A percentile compares a stretch with the other conserved stretches of the same genome.
Evolutionary conservation across 2,113 vertebrate species (phyloP).

Genomic region (Cynopterus brachyotis): DNA sequence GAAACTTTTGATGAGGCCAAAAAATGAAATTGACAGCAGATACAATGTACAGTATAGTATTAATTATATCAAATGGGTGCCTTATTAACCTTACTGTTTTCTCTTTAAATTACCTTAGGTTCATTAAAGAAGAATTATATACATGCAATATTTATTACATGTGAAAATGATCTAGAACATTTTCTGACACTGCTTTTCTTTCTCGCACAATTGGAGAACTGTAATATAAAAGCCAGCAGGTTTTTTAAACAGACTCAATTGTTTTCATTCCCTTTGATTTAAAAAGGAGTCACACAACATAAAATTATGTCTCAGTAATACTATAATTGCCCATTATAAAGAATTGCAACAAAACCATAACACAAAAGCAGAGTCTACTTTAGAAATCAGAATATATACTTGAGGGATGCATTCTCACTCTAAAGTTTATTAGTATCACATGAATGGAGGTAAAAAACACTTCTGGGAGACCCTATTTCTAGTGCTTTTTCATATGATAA

Average conservation of each 20-base stretch:
- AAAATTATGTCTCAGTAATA: background rate
- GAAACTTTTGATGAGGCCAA: background rate
- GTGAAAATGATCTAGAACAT: background rate
- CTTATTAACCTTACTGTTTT: background rate
- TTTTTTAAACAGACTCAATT: slow-evolving; percentile 2
- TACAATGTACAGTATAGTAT: background rate
- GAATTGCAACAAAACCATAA: background rate
- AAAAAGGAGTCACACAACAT: background rate
- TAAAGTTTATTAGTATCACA: background rate
- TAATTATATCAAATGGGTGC: background rate
- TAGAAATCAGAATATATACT: background rate
- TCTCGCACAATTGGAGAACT: background rate
- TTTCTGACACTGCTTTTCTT: background rate
- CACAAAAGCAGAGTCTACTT: background rate
- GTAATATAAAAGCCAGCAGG: background rate
- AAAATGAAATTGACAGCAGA: background rate
- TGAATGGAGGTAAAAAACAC: background rate
- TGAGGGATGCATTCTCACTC: slow-evolving; percentile 16
- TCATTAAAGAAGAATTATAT: background rate
- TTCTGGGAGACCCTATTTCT: background rate
- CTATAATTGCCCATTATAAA: slow-evolving; percentile 11
- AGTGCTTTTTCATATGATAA: slow-evolving; percentile 5
- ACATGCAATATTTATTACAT: background rate
- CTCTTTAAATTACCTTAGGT: background rate
- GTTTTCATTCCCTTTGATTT: slow-evolving; percentile 8